Percentiles rank a stretch among this genome's conserved stretches.
Evolutionary conservation across 2,888 invertebrate species (phyloP).

Genomic region (Halocaridina rubra): DNA sequence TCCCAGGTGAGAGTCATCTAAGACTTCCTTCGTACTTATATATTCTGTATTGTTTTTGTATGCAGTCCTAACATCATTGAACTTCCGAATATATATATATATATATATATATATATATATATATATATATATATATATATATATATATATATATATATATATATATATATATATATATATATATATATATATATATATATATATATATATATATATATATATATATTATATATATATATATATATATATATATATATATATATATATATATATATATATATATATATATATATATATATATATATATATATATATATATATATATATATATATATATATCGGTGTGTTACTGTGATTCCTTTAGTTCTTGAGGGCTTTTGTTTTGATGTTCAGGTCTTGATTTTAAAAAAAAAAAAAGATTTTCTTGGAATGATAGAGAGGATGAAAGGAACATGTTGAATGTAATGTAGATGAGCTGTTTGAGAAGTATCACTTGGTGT

Average conservation of each 20-base stretch:
- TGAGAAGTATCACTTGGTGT: too few relatives aligned
- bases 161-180: slow-evolving; percentile 1
- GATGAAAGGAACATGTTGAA: too few relatives aligned
- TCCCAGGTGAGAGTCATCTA: slow-evolving; percentile 45
- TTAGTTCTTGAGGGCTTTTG: too few relatives aligned
- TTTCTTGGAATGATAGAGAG: too few relatives aligned
- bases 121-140: slow-evolving; percentile 24
- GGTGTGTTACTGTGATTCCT: background rate
- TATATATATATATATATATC: background rate
- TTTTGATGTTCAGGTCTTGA: too few relatives aligned
- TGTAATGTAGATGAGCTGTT: too few relatives aligned
- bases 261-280: background rate
- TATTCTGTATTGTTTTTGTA: background rate
- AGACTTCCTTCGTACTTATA: background rate
- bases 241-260: slow-evolving; percentile 5
- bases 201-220: background rate
- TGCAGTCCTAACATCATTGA: background rate
- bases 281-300: background rate
- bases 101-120: slow-evolving; percentile 28
- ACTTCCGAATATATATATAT: background rate
- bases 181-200: background rate
- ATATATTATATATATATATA: background rate
- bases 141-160: background rate
- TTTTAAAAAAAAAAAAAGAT: too few relatives aligned
- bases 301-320: background rate